Base-by-base conservation (phyloP, 2,113 vertebrate species). In the Laticauda colubrina region DNA sequence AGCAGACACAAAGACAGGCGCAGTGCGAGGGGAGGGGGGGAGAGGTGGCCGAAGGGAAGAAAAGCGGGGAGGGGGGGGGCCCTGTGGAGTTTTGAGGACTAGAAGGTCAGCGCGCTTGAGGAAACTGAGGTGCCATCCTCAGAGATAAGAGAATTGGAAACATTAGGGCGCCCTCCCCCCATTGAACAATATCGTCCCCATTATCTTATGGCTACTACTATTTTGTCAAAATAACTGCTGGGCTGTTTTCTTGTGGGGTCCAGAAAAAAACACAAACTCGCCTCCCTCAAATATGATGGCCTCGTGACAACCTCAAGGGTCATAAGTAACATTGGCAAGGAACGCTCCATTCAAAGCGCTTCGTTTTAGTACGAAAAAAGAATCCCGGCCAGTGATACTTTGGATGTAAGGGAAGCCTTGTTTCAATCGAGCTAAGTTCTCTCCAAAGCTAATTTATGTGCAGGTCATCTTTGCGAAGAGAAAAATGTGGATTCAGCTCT, bases 1-100 rank as follows among this genome's bases (percentile, higher is more conserved):
- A 97, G 97, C 97, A 97, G 97, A 98, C 97, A 98, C 98, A 99
- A 98, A 98, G 98, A 95, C 97, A 94, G 95, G 94, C 95, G 92
- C 96, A 97, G 97, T 97, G 97, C 94, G 96, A 96, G 90, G 53
- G 53, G 48, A 48, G 81, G 90, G 92, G 94, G 95, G 92, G 96
- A 96, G 89, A 20, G 87, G 90, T 91, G 94, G 94, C 64, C 94
- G 69, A 95, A 94, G 61, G 53, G 56, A 95, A n/a, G 95, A 91
- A 24, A 12, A 51, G 43, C 3, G 91, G 91, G 48, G 56, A 0
- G 43, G 43, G 45, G 45, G 0, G 45, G 5, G 45, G 92, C 88
- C 53, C 48, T 95, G 95, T 90, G 94, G 96, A 96, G 96, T 96
- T 90, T 94, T 95, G 89, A 93, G 96, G 96, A 95, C 96, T 91